Evolutionary conservation across 2,888 invertebrate species (phyloP), one percentile per base, ranked within the genome.

Genomic region (Plagodis dolabraria): DNA sequence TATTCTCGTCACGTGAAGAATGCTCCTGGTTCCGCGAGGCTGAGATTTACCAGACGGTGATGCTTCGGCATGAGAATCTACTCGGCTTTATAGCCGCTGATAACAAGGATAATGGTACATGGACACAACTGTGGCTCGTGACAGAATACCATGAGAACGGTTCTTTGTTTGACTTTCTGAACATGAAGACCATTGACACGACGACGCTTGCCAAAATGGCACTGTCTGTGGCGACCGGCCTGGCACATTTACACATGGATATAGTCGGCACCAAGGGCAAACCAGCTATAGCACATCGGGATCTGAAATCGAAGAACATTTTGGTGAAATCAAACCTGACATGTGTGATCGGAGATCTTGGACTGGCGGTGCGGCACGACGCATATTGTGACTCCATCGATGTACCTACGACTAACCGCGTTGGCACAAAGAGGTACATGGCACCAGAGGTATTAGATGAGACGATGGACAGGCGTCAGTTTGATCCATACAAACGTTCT

Each of bases 51-150:
- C 99, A 99, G 89, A 99, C 99, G 0, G 98, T 98, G 60, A 99
- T 99, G 99, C 91, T 99, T 76, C 94, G 99, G 12, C 99, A 99
- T 87, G 98, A 99, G 83, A 99, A 99, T 84, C 98, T 99, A 71
- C 94, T 99, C 33, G 99, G 99, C 7, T 99, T 99, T 86, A 99
- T 99, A 75, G 99, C 99, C 38, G 99, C 99, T 48, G 99, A 99
- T 89, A 99, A 99, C 85, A 99, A 99, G 95, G 99, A 99, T 92
- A 99, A 98, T 86, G 99, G 99, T 51, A 98, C 98, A 7, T 98
- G 98, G 98, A 99, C 99, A 0, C 99, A 99, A 87, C 92, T 99
- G 53, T 99, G 99, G 99, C 93, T 99, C 69, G 98, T 99, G 65
- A 99, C 99, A 0, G 99, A 99, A 85, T 99, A 97, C 83, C 99